These are phyloP conservation scores for Itoplectis maculator DNA, from an alignment of 2,888 invertebrate genomes.

Conservation along the genomic window DNA sequence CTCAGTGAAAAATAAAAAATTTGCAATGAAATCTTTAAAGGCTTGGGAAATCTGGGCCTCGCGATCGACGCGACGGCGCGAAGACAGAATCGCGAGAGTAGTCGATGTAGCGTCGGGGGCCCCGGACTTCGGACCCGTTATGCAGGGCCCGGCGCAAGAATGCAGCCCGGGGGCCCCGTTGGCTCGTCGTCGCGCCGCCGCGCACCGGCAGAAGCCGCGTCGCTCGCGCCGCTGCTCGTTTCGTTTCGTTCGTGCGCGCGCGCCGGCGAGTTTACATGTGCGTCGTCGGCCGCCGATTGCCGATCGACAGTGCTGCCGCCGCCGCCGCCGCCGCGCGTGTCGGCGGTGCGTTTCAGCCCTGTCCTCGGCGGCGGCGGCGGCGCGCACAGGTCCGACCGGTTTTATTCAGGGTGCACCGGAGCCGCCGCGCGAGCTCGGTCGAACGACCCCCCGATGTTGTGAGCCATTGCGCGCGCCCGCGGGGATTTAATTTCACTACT, in stretches of 20 bases:
- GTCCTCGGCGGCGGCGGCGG: not conserved
- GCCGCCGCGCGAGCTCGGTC: slow-evolving; percentile 1
- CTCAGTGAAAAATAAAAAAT: too few relatives aligned
- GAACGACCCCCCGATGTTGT: slow-evolving; percentile 14
- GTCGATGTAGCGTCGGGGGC: slow-evolving; percentile 41
- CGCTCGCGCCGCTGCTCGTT: too few relatives aligned
- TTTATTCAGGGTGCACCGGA: slow-evolving; percentile 43
- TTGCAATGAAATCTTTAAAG: not conserved
- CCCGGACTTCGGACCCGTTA: slow-evolving; percentile 77
- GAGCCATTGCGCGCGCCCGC: not conserved
- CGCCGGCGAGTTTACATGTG: slow-evolving; percentile 32
- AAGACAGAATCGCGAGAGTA: slow-evolving; percentile 26
- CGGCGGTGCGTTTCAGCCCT: slow-evolving; percentile 33
- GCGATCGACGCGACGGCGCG: not conserved
- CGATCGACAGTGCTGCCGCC: slow-evolving; percentile 27
- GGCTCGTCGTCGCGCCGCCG: slow-evolving; percentile 50
- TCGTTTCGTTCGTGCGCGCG: too few relatives aligned
- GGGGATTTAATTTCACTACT: slow-evolving; percentile 47
- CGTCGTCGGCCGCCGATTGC: slow-evolving; percentile 26
- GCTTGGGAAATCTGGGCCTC: not conserved
- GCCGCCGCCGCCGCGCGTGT: slow-evolving; percentile 42
- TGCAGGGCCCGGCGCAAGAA: slow-evolving; percentile 75
- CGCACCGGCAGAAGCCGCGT: slow-evolving; percentile 29
- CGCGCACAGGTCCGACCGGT: slow-evolving; percentile 41
- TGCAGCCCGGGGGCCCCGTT: slow-evolving; percentile 73